Evolutionary conservation across 2,888 invertebrate species (phyloP).

Genomic region (Rhorus exstirpatorius): DNA sequence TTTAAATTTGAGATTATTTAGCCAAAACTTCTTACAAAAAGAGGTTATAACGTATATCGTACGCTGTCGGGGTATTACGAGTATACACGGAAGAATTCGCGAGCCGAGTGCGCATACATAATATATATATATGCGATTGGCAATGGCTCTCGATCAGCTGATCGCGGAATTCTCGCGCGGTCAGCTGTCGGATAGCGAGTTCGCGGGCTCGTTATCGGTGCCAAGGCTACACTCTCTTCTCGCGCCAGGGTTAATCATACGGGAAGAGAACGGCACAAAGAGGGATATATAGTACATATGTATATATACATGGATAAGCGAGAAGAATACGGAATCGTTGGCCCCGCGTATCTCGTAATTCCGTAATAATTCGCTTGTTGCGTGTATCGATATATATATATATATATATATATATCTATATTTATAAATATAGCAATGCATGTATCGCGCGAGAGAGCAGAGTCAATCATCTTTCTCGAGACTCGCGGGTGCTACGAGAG

Average conservation of each 20-base stretch:
- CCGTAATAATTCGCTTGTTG: neutral
- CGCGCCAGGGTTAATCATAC: constrained; percentile 56
- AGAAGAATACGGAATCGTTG: constrained; percentile 32
- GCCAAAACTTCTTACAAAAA: too few relatives aligned
- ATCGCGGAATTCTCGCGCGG: constrained; percentile 3
- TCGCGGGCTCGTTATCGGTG: constrained; percentile 37
- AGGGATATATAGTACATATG: neutral
- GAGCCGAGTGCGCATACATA: too few relatives aligned
- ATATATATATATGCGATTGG: too few relatives aligned
- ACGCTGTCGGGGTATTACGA: too few relatives aligned
- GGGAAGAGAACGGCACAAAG: constrained; percentile 11
- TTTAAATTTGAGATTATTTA: too few relatives aligned
- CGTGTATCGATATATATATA: neutral
- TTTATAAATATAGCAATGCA: too few relatives aligned
- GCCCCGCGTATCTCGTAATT: constrained; percentile 41
- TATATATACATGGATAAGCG: neutral
- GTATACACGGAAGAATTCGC: too few relatives aligned
- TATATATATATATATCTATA: neutral
- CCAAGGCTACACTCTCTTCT: constrained; percentile 51
- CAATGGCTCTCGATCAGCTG: constrained; percentile 2
- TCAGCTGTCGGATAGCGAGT: neutral
- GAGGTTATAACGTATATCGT: too few relatives aligned
- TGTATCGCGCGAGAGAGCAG: too few relatives aligned
- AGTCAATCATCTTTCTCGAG: too few relatives aligned
- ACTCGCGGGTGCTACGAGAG: too few relatives aligned